A percentile compares a stretch with the other conserved stretches of the same genome.
phyloP scores from a whole-genome alignment of 2,797 vertebrate genomes.

The Molossus molossus region DNA sequence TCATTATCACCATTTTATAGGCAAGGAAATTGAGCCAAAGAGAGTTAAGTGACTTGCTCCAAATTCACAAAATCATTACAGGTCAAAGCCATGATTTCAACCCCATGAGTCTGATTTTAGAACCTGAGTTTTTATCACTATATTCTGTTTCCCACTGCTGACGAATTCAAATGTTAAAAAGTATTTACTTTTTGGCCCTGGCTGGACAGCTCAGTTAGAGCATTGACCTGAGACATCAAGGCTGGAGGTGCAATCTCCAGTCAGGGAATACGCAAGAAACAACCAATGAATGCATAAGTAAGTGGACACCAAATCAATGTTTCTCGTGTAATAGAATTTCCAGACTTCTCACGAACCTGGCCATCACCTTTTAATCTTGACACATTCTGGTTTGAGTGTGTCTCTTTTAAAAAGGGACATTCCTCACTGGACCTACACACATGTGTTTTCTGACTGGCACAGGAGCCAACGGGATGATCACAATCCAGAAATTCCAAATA shows the following conservation, averaged over 20 bases:
- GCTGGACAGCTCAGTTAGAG: background rate
- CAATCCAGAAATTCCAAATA: background rate
- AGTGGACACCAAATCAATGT: background rate
- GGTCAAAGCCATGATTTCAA: background rate
- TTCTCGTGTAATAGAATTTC: background rate
- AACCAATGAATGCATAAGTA: background rate
- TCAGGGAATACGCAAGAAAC: background rate
- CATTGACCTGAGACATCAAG: background rate
- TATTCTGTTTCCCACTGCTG: background rate
- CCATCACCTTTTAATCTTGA: background rate
- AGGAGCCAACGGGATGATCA: background rate
- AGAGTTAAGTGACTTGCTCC: background rate
- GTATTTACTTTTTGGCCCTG: background rate
- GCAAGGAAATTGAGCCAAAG: constrained; percentile 7
- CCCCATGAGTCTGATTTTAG: background rate
- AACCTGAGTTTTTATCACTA: background rate
- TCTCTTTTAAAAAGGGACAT: background rate
- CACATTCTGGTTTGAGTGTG: background rate
- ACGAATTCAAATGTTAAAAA: constrained; percentile 20
- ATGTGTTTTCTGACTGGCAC: background rate
- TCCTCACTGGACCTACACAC: background rate
- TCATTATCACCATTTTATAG: constrained; percentile 9
- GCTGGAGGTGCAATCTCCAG: background rate
- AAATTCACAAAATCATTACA: background rate
- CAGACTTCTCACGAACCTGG: background rate